Percentiles rank a stretch among this genome's conserved stretches.
Conservation (phyloP, 2,797 vertebrate genomes). For the Leptodactylus fallax region DNA sequence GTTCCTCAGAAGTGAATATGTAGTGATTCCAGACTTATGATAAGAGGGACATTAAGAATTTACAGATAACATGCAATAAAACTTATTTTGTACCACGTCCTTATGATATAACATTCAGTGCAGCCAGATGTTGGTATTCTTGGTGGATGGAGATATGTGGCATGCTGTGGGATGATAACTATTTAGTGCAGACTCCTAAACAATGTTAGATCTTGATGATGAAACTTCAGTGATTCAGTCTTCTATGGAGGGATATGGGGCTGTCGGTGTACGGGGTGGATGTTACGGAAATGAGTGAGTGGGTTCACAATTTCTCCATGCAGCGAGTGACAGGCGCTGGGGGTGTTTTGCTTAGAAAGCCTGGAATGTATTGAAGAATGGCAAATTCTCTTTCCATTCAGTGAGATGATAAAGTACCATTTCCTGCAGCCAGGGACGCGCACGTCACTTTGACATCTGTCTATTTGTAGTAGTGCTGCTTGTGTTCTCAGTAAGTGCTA, state of each 20-base stretch:
- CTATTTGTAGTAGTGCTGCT: constrained; percentile 13
- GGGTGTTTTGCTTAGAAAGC: not conserved
- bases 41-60: no score
- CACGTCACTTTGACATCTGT: constrained; percentile 63
- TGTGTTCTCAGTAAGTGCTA: constrained; percentile 28
- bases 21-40: no score
- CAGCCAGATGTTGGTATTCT: not conserved
- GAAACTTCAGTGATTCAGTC: not conserved
- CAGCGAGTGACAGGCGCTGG: not conserved
- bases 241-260: not conserved
- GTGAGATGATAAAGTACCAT: constrained; percentile 17
- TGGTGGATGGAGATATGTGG: not conserved
- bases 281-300: not conserved
- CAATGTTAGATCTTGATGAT: not conserved
- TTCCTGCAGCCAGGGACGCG: constrained; percentile 52
- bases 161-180: not conserved
- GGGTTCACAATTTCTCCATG: not conserved
- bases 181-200: no score
- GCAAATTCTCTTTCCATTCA: not conserved
- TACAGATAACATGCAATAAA: no score
- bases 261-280: not conserved
- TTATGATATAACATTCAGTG: no score
- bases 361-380: constrained; percentile 3
- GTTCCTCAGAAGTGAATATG: no score
- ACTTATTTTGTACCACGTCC: no score